Evolutionary conservation across 2,888 invertebrate genomes (phyloP).

Genomic region (Alviniconcha strummeri): DNA sequence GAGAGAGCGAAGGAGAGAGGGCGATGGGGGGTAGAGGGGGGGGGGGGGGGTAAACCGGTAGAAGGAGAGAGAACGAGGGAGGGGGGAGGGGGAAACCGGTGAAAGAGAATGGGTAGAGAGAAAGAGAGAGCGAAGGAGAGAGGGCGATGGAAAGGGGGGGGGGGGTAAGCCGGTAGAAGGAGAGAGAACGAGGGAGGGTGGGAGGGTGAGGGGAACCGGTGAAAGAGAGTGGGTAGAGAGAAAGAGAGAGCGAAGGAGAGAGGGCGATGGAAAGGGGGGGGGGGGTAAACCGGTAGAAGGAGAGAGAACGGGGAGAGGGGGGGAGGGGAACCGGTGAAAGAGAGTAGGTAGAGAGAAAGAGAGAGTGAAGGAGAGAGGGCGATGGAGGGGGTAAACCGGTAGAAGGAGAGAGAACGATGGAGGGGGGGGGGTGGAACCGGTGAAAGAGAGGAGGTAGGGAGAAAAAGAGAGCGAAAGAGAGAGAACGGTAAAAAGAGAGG

Average conservation of each 20-base stretch:
- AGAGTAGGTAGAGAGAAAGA: too few relatives aligned
- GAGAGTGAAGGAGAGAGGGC: too few relatives aligned
- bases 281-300: neutral
- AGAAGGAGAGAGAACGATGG: neutral
- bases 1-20: too few relatives aligned
- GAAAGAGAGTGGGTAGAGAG: neutral
- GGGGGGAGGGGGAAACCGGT: too few relatives aligned
- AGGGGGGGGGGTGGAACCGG: neutral
- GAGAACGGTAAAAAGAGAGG: too few relatives aligned
- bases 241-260: slow-evolving; percentile 1
- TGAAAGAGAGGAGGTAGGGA: neutral
- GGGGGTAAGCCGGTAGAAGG: too few relatives aligned
- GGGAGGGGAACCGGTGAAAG: neutral
- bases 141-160: neutral
- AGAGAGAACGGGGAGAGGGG: too few relatives aligned
- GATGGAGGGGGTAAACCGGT: neutral
- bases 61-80: neutral
- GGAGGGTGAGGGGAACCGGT: neutral
- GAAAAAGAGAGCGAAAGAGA: too few relatives aligned
- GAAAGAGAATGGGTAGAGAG: too few relatives aligned
- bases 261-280: neutral
- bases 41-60: neutral
- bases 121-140: slow-evolving; percentile 12
- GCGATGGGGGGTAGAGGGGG: neutral
- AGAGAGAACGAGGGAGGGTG: too few relatives aligned